Conservation (phyloP, 2,797 vertebrate species). For the Myotis findleyi region DNA sequence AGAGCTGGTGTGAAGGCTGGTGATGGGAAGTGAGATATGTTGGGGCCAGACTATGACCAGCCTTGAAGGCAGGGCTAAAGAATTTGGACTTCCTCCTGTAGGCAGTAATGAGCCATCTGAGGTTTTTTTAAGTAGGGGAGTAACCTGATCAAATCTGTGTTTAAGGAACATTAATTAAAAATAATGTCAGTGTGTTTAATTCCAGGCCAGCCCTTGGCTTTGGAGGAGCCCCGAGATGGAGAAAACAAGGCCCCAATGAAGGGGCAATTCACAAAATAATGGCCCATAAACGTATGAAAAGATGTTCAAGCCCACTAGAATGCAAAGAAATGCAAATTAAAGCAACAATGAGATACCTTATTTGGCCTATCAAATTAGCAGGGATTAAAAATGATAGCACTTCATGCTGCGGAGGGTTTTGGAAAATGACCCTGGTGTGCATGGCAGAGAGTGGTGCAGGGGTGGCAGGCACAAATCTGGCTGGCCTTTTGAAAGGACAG, state of each 20-base stretch:
- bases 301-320: constrained; percentile 60
- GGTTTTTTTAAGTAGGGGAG: constrained; percentile 69
- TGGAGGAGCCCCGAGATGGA: constrained; percentile 59
- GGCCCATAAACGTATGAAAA: constrained; percentile 75
- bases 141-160: constrained; percentile 77
- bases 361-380: constrained; percentile 76
- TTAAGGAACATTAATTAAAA: constrained; percentile 82
- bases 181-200: constrained; percentile 78
- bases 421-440: background rate
- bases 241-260: constrained; percentile 66
- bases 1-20: background rate
- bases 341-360: constrained; percentile 67
- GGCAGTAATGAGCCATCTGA: constrained; percentile 67
- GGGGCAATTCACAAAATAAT: constrained; percentile 73
- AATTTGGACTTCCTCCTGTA: constrained; percentile 55
- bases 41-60: background rate
- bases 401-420: constrained; percentile 2
- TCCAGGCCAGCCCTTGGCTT: constrained; percentile 75
- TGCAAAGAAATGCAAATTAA: constrained; percentile 70
- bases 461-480: background rate
- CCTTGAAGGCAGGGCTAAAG: constrained; percentile 46
- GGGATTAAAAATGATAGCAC: constrained; percentile 73
- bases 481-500: background rate
- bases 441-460: fast-evolving
- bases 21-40: background rate